phyloP scores from a whole-genome alignment of 1,140 invertebrate species.

The Trichogramma pretiosum region DNA sequence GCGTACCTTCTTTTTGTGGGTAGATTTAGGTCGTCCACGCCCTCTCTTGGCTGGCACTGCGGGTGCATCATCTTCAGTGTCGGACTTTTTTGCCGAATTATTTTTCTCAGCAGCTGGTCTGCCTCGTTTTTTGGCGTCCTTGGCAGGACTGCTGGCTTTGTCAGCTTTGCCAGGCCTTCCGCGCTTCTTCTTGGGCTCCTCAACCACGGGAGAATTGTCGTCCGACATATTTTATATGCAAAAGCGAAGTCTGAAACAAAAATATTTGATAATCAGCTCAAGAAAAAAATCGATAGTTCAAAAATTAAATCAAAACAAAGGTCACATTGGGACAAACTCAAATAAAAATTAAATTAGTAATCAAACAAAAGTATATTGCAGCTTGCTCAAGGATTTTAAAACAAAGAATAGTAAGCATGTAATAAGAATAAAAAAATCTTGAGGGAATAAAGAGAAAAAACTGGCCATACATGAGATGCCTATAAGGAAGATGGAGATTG shows the following conservation, averaged over 20 bases:
- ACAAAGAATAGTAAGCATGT: no score
- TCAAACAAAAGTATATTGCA: not conserved
- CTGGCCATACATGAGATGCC: no score
- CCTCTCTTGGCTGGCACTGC: constrained; percentile 44
- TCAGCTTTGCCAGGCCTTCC: constrained; percentile 41
- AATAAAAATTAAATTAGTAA: not conserved
- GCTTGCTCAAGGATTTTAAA: no score
- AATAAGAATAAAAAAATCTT: no score
- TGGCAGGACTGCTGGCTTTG: constrained; percentile 34
- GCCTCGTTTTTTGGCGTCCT: constrained; percentile 44
- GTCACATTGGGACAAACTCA: no score
- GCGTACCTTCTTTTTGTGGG: constrained; percentile 46
- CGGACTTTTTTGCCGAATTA: constrained; percentile 38
- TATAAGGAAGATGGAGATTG: no score
- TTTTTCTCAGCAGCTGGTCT: constrained; percentile 38
- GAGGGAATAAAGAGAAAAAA: no score
- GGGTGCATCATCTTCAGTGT: constrained; percentile 41
- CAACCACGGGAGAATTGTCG: constrained; percentile 41
- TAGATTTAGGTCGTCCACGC: constrained; percentile 43
- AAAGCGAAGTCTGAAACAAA: no score
- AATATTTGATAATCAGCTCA: not conserved
- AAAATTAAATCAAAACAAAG: no score
- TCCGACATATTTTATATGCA: constrained; percentile 37
- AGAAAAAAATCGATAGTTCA: no score
- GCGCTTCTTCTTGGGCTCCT: constrained; percentile 44